A percentile compares a stretch with the other conserved stretches of the same genome.
Evolutionary conservation across 2,888 invertebrate genomes (phyloP).

Genomic region (Tenthredo notha): DNA sequence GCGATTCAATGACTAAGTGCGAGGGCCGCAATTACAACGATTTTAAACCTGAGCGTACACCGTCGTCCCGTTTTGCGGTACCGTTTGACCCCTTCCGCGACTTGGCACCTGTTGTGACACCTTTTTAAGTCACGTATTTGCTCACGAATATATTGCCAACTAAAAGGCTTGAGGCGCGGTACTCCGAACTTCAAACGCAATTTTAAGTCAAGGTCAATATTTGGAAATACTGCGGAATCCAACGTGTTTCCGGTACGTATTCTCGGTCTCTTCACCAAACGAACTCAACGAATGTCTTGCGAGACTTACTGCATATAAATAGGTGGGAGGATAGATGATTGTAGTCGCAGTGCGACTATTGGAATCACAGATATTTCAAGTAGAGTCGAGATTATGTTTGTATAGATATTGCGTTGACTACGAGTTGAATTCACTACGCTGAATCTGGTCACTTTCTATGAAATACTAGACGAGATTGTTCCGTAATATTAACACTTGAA

Average conservation of each 20-base stretch:
- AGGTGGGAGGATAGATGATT: background rate
- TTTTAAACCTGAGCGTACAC: slow-evolving; percentile 34
- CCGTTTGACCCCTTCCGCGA: slow-evolving; percentile 51
- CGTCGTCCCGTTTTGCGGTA: slow-evolving; percentile 46
- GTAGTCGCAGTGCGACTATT: background rate
- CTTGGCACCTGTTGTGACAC: slow-evolving; percentile 37
- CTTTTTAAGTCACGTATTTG: slow-evolving; percentile 36
- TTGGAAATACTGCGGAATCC: background rate
- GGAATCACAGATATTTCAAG: background rate
- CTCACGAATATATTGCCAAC: background rate
- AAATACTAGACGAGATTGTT: slow-evolving; percentile 8
- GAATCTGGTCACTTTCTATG: slow-evolving; percentile 46
- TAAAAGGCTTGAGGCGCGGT: background rate
- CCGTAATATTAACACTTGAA: slow-evolving; percentile 21
- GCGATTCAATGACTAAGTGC: slow-evolving; percentile 38
- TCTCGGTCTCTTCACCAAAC: background rate
- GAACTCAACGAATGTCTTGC: background rate
- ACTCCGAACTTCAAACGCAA: background rate
- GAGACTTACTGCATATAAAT: background rate
- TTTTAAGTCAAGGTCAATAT: slow-evolving; percentile 13
- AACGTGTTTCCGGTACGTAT: background rate
- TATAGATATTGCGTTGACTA: slow-evolving; percentile 13
- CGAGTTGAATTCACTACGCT: slow-evolving; percentile 12
- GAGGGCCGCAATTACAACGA: slow-evolving; percentile 35
- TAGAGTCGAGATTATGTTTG: slow-evolving; percentile 8